Percentiles rank a stretch among this genome's conserved stretches.
phyloP scores from a whole-genome alignment of 2,888 invertebrate species.

The Calameuta pallipes region DNA sequence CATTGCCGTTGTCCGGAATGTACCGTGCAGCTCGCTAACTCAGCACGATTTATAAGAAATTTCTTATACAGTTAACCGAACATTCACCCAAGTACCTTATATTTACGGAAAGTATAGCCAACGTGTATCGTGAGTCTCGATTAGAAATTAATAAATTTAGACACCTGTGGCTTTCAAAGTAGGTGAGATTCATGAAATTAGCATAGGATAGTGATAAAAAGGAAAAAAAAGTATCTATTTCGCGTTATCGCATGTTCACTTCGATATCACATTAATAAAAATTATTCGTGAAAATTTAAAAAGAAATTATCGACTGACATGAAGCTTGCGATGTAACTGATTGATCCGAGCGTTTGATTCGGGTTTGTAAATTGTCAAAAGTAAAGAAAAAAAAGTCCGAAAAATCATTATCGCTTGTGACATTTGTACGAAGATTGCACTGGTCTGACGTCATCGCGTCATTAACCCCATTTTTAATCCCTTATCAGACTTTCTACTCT shows the following conservation, averaged over 20 bases:
- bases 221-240: neutral
- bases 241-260: neutral
- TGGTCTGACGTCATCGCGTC: neutral
- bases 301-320: neutral
- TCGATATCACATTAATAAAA: neutral
- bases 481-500: neutral
- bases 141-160: neutral
- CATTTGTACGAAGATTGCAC: neutral
- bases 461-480: neutral
- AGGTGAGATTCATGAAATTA: neutral
- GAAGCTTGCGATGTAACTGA: neutral
- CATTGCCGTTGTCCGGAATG: conserved; percentile 28
- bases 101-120: neutral
- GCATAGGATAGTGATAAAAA: neutral
- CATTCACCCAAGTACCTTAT: neutral
- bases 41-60: conserved; percentile 38
- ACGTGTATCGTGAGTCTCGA: neutral
- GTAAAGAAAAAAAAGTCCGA: neutral
- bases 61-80: conserved; percentile 42
- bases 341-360: neutral
- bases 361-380: neutral
- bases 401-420: neutral
- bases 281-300: neutral
- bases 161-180: neutral
- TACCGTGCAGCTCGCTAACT: conserved; percentile 14